Base-by-base conservation (phyloP, 2,113 vertebrate species). In the Crypturellus undulatus region DNA sequence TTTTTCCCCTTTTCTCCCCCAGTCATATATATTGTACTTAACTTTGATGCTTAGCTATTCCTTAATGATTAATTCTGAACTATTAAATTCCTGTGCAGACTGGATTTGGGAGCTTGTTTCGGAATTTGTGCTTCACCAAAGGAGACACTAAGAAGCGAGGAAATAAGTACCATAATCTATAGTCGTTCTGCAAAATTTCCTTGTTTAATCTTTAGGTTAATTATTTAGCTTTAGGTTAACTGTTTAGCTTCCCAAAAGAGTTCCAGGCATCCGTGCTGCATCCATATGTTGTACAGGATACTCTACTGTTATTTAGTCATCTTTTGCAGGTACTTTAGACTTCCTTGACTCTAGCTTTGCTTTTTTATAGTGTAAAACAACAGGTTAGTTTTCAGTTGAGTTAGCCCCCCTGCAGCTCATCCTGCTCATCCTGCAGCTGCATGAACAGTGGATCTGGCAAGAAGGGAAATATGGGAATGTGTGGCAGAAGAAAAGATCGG, bases 391-490 rank as follows among this genome's bases (percentile, higher is more conserved):
- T 42, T 72, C 36, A 8, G 0, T 59, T 60, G 32, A 56, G 42
- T 76, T 56, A 64, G 28, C 32, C 28, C 28, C 24, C 24, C 59
- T 6, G 5, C n/a, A n/a, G n/a, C n/a, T n/a, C n/a, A 38, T 9
- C 38, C 38, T 7, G 40, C 43, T 62, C n/a, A 5, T 34, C 11
- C 3, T 52, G 76, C 72, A 83, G 72, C 69, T 78, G 45, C 51
- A 45, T 3, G 8, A 59, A 26, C 45, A 89, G 58, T 40, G 72
- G 26, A 72, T 32, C 18, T 63, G 72, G 22, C 43, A 69, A 75
- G 49, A 38, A 79, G 32, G 40, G 58, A 40, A 0, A 8, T 15
- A 6, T 13, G 14, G 3, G 6, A 4, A 3, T 13, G 42, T 42
- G 47, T 42, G 19, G 34, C 52, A 79, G 42, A 81, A 36, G 51